Conservation (phyloP, 1,140 invertebrate species). For the Brachionus plicatilis region DNA sequence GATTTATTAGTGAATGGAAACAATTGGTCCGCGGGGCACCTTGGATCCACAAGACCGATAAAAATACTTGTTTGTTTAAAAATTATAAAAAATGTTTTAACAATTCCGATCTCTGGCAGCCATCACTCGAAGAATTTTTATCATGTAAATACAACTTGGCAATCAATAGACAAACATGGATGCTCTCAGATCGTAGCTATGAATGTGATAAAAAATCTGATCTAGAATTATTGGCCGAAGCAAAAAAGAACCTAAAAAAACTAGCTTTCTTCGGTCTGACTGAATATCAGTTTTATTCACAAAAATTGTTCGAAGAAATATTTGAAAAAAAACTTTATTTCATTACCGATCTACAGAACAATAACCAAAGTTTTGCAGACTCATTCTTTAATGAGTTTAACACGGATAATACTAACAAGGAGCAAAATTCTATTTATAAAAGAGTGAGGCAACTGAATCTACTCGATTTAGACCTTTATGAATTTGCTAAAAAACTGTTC, state of each 20-base stretch:
- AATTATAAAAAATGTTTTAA: background rate
- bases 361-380: constrained; percentile 40
- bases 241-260: background rate
- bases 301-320: background rate
- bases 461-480: background rate
- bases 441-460: background rate
- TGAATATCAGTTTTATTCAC: background rate
- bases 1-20: background rate
- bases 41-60: background rate
- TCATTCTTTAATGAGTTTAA: constrained; percentile 28
- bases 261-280: background rate
- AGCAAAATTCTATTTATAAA: background rate
- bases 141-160: background rate
- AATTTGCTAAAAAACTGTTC: background rate
- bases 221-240: background rate
- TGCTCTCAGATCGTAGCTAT: background rate
- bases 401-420: background rate
- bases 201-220: background rate
- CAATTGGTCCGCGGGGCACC: background rate
- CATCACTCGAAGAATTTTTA: background rate
- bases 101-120: background rate
- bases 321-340: background rate
- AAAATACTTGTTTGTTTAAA: background rate
- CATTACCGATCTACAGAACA: background rate
- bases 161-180: background rate